Conservation (phyloP, 2,888 invertebrate genomes). For the Drosophila crucigera region DNA sequence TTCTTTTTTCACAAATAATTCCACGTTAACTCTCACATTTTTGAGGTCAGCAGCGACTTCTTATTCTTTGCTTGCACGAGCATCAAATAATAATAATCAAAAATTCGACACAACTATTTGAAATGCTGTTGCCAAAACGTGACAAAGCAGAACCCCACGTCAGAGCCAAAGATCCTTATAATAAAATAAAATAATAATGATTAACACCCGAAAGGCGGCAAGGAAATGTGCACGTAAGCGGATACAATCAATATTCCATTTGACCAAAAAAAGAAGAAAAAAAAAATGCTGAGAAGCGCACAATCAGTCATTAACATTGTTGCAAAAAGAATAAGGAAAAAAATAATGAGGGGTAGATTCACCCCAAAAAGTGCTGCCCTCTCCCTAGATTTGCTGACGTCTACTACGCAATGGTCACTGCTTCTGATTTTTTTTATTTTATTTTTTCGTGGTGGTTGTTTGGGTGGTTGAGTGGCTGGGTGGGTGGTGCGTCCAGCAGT, state of each 20-base stretch:
- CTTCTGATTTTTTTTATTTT: constrained; percentile 2
- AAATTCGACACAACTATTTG: constrained; percentile 1
- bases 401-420: constrained; percentile 40
- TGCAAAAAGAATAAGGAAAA: constrained; percentile 23
- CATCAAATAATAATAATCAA: neutral
- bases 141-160: constrained; percentile 42
- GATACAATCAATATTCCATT: constrained; percentile 82
- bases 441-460: constrained; percentile 39
- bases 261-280: constrained; percentile 32
- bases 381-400: constrained; percentile 1
- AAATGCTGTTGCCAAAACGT: constrained; percentile 49
- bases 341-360: constrained; percentile 6
- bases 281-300: constrained; percentile 68
- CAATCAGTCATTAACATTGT: constrained; percentile 77
- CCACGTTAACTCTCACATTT: neutral
- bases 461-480: constrained; percentile 1
- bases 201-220: constrained; percentile 54
- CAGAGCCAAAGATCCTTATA: constrained; percentile 6
- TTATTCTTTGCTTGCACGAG: neutral
- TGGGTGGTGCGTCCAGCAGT: constrained; percentile 31
- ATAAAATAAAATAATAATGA: constrained; percentile 37
- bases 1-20: neutral
- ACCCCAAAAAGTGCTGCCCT: constrained; percentile 1
- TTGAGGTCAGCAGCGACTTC: neutral
- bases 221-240: constrained; percentile 72